Base-by-base conservation (phyloP, 53 echinoderm and acorn worm genomes). In the Antedon mediterranea region DNA sequence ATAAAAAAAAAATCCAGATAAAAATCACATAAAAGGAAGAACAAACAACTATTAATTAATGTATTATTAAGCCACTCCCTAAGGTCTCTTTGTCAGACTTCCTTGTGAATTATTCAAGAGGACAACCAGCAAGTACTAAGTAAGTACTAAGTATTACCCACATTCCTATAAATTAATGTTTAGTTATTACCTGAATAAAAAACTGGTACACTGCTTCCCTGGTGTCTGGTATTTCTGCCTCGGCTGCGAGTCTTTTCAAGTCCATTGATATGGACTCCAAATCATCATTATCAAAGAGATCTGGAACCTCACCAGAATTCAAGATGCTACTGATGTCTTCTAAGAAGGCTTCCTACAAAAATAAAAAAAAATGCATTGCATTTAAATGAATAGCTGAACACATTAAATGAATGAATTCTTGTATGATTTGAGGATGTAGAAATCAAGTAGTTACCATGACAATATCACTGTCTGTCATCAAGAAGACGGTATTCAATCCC, bases 271-370 rank as follows among this genome's bases (percentile, higher is more conserved):
- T 90, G 57, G 88, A 79, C 75, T 98, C 98, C 85, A 98, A 80
- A 34, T 98, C 98, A 77, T 98, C 98, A 71, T 82, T 85, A 79
- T 98, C 98, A 88, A 98, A 98, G 14, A 98, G 83, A 76, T 98
- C 98, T 11, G 98, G 98, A 6, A 98, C 98, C 81, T 98, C 98
- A 29, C 98, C 98, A 32, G 98, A 98, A 72, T 98, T 93, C 83
- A 98, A 33, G 71, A 98, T 93, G 81, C 88, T 88, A 85, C 93
- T 98, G 37, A 98, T 88, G 74, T 98, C 98, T 44, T 98, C 98
- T 28, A 93, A 72, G 80, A 98, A 93, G 31, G 88, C 88, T 73
- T 98, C 98, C 98, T 98, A 79, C 0, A 0, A 71, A 76, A 3
- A 28, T 71, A n/a, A 71, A 6, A 42, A 34, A 57, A 37, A 37